phyloP scores from a whole-genome alignment of 2,797 vertebrate species.

The Oryzias sinensis region DNA sequence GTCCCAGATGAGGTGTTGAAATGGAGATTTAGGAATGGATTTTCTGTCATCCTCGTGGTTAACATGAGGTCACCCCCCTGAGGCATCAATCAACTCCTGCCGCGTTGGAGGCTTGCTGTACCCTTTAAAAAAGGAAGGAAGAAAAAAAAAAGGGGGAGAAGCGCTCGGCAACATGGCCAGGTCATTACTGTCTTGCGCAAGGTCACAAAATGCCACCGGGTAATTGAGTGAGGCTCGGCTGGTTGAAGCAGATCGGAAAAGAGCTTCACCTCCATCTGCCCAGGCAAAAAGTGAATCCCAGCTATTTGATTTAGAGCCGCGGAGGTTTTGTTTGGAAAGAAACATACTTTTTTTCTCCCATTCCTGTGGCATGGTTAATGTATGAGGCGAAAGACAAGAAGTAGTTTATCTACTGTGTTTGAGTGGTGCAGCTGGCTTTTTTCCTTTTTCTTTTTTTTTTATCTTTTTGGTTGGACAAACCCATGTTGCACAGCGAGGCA shows the following conservation, averaged over 20 bases:
- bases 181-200: constrained; percentile 61
- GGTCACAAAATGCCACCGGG: constrained; percentile 63
- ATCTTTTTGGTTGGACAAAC: not conserved
- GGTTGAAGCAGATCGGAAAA: constrained; percentile 34
- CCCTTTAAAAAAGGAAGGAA: constrained; percentile 7
- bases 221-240: constrained; percentile 52
- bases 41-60: constrained; percentile 18
- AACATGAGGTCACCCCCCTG: constrained; percentile 43
- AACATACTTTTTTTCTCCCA: constrained; percentile 10
- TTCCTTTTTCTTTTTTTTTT: not conserved
- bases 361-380: constrained; percentile 39
- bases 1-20: constrained; percentile 1
- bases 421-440: constrained; percentile 3
- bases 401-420: constrained; percentile 34
- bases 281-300: constrained; percentile 19
- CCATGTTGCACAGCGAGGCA: constrained; percentile 22
- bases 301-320: constrained; percentile 21
- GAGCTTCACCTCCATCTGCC: constrained; percentile 46
- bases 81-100: constrained; percentile 46
- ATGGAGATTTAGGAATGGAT: constrained; percentile 25
- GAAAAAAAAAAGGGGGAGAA: constrained; percentile 4
- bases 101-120: constrained; percentile 33
- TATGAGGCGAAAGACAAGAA: constrained; percentile 21
- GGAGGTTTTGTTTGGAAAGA: constrained; percentile 21
- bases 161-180: constrained; percentile 31